Evolutionary conservation across 2,888 invertebrate species (phyloP).

Genomic region (Cheilosia impressa): DNA sequence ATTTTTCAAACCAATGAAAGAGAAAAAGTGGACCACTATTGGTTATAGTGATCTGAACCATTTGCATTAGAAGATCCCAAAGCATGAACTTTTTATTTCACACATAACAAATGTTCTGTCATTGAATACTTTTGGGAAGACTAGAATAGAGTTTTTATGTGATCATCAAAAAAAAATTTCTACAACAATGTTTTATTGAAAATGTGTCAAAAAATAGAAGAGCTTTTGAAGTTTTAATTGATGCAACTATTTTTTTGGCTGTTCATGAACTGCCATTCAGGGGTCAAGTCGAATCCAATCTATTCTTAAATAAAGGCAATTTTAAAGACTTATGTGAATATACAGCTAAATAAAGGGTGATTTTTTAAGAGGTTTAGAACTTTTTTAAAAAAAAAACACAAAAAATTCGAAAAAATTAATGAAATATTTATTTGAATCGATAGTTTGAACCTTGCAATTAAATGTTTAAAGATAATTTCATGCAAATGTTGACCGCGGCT

Average conservation of each 20-base stretch:
- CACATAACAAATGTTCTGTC: conserved; percentile 14
- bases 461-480: too few relatives aligned
- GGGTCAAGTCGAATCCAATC: conserved; percentile 43
- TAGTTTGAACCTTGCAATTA: too few relatives aligned
- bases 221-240: conserved; percentile 48
- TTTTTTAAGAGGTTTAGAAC: too few relatives aligned
- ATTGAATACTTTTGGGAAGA: conserved; percentile 16
- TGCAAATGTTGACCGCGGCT: too few relatives aligned
- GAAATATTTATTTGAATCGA: too few relatives aligned
- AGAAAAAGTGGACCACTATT: conserved; percentile 47
- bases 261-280: conserved; percentile 51
- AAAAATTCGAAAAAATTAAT: too few relatives aligned
- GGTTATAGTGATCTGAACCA: too few relatives aligned
- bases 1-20: conserved; percentile 46
- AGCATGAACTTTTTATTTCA: too few relatives aligned
- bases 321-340: too few relatives aligned
- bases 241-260: conserved; percentile 52
- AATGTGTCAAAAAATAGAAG: conserved; percentile 46
- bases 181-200: conserved; percentile 32
- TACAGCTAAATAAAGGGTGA: too few relatives aligned
- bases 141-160: background rate
- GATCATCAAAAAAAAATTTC: conserved; percentile 37
- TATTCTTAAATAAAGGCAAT: conserved; percentile 20
- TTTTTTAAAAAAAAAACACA: too few relatives aligned
- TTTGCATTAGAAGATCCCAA: too few relatives aligned